Evolutionary conservation across 2,113 vertebrate species (phyloP).

Genomic region (Albula goreensis): DNA sequence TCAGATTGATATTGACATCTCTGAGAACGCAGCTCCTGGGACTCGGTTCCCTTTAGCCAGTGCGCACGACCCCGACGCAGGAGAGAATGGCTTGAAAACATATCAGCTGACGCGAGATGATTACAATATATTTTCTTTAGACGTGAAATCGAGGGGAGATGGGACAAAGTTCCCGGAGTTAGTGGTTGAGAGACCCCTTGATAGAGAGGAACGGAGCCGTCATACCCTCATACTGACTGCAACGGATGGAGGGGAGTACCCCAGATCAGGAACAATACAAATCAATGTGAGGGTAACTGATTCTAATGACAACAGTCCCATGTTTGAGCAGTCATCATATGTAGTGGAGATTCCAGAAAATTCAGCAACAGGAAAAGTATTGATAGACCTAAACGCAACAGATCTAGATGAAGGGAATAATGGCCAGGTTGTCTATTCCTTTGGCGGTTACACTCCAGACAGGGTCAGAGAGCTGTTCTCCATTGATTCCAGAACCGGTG

Average conservation of each 20-base stretch:
- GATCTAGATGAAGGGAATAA: slow-evolving; percentile 97
- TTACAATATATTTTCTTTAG: slow-evolving; percentile 92
- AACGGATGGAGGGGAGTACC: slow-evolving; percentile 91
- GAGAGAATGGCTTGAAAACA: slow-evolving; percentile 91
- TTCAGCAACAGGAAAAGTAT: slow-evolving; percentile 81
- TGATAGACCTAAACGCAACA: slow-evolving; percentile 94
- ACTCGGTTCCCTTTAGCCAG: slow-evolving; percentile 95
- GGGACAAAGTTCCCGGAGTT: slow-evolving; percentile 96
- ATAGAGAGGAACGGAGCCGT: slow-evolving; percentile 93
- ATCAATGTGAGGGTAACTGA: slow-evolving; percentile 96
- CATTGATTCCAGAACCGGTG: slow-evolving; percentile 90
- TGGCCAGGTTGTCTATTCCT: slow-evolving; percentile 93
- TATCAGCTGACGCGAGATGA: slow-evolving; percentile 95
- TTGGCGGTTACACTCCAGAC: slow-evolving; percentile 91
- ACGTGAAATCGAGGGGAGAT: slow-evolving; percentile 94
- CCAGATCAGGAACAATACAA: slow-evolving; percentile 88
- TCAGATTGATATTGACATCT: slow-evolving; percentile 97
- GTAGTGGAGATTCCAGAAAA: slow-evolving; percentile 94
- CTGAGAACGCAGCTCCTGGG: slow-evolving; percentile 93
- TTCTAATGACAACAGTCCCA: slow-evolving; percentile 96
- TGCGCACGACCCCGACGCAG: slow-evolving; percentile 90
- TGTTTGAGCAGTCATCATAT: slow-evolving; percentile 92
- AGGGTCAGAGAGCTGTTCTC: slow-evolving; percentile 93
- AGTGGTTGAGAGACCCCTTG: slow-evolving; percentile 90
- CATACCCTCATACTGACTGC: slow-evolving; percentile 92